Conservation (phyloP, 2,113 vertebrate species). For the Pygoscelis adeliae region DNA sequence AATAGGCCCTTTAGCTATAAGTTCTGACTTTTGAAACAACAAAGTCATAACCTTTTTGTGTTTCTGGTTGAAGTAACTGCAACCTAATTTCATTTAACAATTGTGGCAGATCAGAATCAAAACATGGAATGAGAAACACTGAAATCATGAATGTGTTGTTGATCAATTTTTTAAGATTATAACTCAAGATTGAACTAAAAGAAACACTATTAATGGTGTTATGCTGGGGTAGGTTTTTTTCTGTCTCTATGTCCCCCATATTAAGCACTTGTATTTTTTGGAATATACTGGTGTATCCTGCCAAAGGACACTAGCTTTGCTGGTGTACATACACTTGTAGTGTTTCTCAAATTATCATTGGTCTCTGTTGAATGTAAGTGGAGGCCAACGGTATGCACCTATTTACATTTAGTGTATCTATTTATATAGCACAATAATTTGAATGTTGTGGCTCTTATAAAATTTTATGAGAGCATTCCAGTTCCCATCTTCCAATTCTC, state of each 20-base stretch:
- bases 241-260: not conserved
- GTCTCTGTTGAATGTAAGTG: not conserved
- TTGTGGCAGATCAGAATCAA: not conserved
- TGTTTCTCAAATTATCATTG: not conserved
- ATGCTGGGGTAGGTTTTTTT: not conserved
- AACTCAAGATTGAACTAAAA: not conserved
- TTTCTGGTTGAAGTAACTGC: constrained; percentile 41
- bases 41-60: constrained; percentile 43
- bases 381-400: not conserved
- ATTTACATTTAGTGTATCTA: not conserved
- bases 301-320: not conserved
- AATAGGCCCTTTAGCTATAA: constrained; percentile 34
- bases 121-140: not conserved
- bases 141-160: not conserved
- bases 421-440: not conserved
- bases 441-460: not conserved
- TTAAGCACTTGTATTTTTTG: not conserved
- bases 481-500: not conserved
- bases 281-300: not conserved
- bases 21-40: constrained; percentile 52
- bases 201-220: not conserved
- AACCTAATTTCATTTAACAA: not conserved
- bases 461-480: not conserved
- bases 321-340: not conserved
- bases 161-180: not conserved